Evolutionary conservation across 2,797 vertebrate species (phyloP).

Genomic region (Picus viridis): DNA sequence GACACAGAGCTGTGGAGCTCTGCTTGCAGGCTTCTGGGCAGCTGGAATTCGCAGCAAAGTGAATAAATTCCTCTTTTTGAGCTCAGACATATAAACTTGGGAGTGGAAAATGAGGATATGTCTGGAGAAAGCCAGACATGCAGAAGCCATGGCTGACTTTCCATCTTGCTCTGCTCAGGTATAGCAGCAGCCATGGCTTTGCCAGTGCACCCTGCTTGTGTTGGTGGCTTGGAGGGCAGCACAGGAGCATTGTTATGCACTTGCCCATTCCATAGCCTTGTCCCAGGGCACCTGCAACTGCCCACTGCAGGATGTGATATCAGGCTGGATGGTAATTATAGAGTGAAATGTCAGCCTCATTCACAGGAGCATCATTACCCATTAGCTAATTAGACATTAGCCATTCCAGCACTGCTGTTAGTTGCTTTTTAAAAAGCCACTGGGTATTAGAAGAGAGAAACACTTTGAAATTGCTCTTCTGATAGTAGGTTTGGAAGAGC

Average conservation of each 20-base stretch:
- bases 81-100: not conserved
- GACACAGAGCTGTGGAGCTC: not conserved
- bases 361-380: constrained; percentile 59
- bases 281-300: not conserved
- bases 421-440: constrained; percentile 58
- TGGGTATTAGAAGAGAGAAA: constrained; percentile 46
- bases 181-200: accelerated
- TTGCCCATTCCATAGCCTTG: not conserved
- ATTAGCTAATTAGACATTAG: constrained; percentile 65
- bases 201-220: accelerated
- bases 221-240: accelerated
- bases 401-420: constrained; percentile 45
- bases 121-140: not conserved
- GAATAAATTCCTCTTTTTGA: not conserved
- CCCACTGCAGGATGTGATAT: not conserved
- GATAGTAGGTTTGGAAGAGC: not conserved
- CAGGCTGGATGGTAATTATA: constrained; percentile 28
- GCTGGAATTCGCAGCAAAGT: not conserved
- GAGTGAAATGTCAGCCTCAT: constrained; percentile 42
- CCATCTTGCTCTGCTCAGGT: accelerated
- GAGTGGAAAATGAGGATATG: not conserved
- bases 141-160: not conserved
- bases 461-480: constrained; percentile 37
- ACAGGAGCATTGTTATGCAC: accelerated
- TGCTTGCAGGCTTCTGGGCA: not conserved